Evolutionary conservation across 2,888 invertebrate genomes (phyloP), one percentile per base, ranked within the genome.

Genomic region (Acleris emargana): DNA sequence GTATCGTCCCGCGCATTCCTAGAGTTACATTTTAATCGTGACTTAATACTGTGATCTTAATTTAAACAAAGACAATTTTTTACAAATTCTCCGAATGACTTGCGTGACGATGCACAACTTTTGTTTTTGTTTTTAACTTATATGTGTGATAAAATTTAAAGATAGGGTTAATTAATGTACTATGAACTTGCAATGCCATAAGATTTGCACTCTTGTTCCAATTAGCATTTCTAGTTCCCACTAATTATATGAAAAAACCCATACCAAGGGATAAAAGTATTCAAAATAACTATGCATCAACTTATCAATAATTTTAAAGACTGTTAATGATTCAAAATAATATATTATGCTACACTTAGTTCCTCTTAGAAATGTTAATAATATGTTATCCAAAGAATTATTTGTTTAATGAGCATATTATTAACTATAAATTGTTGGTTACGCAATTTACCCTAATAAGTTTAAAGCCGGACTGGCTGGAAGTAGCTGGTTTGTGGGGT

Each of bases 41-140:
- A 92, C 91, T 91, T 91, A 90, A 88, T 87, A 88, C 92, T 92
- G 92, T 92, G 92, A 92, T 92, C 90, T 89, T 92, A 92, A 89
- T 92, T 92, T 92, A 91, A 91, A 81, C 82, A 84, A 66, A 88
- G 83, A 83, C 83, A 89, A 86, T 87, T 90, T 88, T 89, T 87
- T 86, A 89, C 83, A 84, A 87, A 86, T 88, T 89, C 90, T 90
- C 81, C 86, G 88, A 83, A 86, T 84, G 84, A 70, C 75, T 76
- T 63, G 84, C 80, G 85, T 68, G 89, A 89, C 83, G 88, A 87
- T 89, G 81, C 74, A 79, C 79, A 72, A 81, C 77, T 82, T 76
- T 79, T 66, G 78, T 84, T 86, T 82, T 83, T 82, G 77, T 84
- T 86, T 81, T 85, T 89, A 87, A 89, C 81, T 89, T 89, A 89